Conservation (phyloP, 2,888 invertebrate genomes). For the Scaptomyza polygonia region DNA sequence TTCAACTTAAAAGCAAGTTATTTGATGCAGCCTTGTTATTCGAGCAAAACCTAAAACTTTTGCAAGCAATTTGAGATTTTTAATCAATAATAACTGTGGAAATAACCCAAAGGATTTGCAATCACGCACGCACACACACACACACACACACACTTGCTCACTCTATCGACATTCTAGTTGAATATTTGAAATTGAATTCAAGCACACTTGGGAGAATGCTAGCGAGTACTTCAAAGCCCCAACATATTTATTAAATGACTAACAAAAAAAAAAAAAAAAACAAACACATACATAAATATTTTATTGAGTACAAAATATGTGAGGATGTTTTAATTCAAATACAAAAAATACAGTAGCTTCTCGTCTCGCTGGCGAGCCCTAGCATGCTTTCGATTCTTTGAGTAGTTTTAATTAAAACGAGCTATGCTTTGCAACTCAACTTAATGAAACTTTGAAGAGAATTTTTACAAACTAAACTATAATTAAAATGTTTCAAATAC, state of each 20-base stretch:
- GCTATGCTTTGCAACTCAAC: neutral
- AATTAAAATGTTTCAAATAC: neutral
- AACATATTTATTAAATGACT: slow-evolving; percentile 14
- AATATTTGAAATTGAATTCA: slow-evolving; percentile 59
- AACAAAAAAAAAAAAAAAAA: neutral
- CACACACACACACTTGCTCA: neutral
- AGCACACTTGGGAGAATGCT: slow-evolving; percentile 36
- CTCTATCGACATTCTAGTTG: slow-evolving; percentile 11
- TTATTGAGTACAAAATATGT: neutral
- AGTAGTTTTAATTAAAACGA: slow-evolving; percentile 26
- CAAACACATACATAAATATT: neutral
- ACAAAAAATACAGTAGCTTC: neutral
- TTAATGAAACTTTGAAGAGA: neutral
- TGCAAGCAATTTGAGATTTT: slow-evolving; percentile 27
- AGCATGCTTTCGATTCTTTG: neutral
- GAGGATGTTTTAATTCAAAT: neutral
- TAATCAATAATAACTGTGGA: slow-evolving; percentile 37
- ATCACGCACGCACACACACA: neutral
- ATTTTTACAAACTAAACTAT: neutral
- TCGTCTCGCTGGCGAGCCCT: neutral
- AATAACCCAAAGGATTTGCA: slow-evolving; percentile 30
- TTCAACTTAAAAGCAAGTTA: neutral
- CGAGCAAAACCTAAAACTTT: slow-evolving; percentile 11
- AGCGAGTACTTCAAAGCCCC: slow-evolving; percentile 26
- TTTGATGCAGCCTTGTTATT: neutral